These are phyloP conservation scores for Daboia siamensis DNA, from an alignment of 2,113 vertebrate genomes.

Conservation along the genomic window DNA sequence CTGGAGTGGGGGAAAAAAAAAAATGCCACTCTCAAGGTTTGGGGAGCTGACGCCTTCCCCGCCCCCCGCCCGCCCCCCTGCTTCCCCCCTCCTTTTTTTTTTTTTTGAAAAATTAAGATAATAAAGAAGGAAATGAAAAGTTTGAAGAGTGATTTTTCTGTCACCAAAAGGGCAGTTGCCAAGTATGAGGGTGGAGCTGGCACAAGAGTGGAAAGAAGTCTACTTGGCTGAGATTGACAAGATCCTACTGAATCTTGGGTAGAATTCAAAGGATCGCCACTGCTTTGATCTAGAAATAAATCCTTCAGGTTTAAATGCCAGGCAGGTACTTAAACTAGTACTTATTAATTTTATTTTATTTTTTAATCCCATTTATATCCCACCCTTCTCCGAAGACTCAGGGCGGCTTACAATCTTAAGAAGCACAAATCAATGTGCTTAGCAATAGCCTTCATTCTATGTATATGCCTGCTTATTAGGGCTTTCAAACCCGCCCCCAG, in stretches of 20 bases:
- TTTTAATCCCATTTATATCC: too few relatives aligned
- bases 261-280: not conserved
- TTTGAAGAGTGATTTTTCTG: slow-evolving; percentile 31
- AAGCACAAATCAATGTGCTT: too few relatives aligned
- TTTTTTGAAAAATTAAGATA: not conserved
- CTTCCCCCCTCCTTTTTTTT: rapidly evolving
- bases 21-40: slow-evolving; percentile 12
- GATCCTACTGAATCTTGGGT: not conserved
- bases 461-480: too few relatives aligned
- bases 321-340: not conserved
- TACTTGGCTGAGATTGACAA: not conserved
- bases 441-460: too few relatives aligned
- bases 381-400: too few relatives aligned
- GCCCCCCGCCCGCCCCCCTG: too few relatives aligned
- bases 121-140: slow-evolving; percentile 45
- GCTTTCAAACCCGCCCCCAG: too few relatives aligned
- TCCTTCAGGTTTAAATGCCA: not conserved
- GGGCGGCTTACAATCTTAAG: too few relatives aligned
- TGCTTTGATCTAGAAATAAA: not conserved
- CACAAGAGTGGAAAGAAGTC: not conserved
- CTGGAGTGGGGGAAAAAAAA: slow-evolving; percentile 28
- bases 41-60: not conserved
- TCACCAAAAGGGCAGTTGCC: not conserved
- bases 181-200: not conserved
- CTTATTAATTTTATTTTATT: too few relatives aligned